Evolutionary conservation across 1,140 invertebrate species (phyloP), one percentile per base, ranked within the genome.

Genomic region (Acromyrmex heyeri): DNA sequence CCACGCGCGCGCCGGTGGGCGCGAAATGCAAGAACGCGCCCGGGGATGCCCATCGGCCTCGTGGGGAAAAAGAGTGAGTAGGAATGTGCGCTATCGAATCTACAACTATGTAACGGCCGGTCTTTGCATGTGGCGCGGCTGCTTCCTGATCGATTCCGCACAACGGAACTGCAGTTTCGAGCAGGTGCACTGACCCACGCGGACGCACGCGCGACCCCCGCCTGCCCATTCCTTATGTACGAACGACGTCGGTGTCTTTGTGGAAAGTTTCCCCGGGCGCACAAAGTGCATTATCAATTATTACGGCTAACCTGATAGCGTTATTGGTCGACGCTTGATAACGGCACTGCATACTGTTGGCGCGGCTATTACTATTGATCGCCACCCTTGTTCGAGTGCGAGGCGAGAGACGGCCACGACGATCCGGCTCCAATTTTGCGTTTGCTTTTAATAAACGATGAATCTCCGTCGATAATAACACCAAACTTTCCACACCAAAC

Each of bases 231-330:
- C 57, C 57, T 89, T 89, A 87, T 78, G 48, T 55, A 87, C 61
- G 73, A 77, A 44, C 64, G 21, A 30, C 48, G 27, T 27, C 27
- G 50, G 55, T 53, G 55, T 76, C 78, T 64, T 83, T 83, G 69
- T 83, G 38, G 67, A 61, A 75, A 83, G 79, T 53, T 83, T 57
- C 24, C 18, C 48, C 24, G 18, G 30, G 38, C 38, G 14, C 69
- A 83, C 79, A 83, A 83, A 83, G 79, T 83, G 79, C 79, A 83
- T 83, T 83, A 83, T 83, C 79, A 83, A 83, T 83, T 83, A 83
- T 83, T 83, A 83, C 79, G 38, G n/a, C 34, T 16, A 70, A 24
- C 44, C 79, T 83, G 69, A 83, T 83, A 75, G 79, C 72, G 79
- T 83, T 83, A 83, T 83, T 75, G 79, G 67, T 50, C 79, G 69